Evolutionary conservation across 2,113 vertebrate species (phyloP).

Genomic region (Antennarius striatus): DNA sequence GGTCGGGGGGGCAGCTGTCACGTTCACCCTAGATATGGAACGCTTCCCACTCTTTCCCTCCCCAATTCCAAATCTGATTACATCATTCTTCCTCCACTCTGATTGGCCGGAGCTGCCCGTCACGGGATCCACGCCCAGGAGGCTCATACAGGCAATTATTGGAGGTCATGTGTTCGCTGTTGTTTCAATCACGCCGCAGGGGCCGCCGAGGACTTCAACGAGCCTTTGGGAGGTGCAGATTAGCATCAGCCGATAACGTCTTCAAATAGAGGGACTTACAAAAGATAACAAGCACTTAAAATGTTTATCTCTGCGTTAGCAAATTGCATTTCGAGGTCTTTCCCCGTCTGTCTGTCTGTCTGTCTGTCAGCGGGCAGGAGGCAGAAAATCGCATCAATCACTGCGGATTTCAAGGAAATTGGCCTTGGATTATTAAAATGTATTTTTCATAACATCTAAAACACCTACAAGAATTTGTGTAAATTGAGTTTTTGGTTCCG

Average conservation of each 20-base stretch:
- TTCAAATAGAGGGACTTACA: neutral
- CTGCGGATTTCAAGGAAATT: too few relatives aligned
- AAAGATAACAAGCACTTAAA: neutral
- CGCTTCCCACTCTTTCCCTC: neutral
- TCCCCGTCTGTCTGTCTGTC: constrained; percentile 5
- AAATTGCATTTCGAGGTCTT: too few relatives aligned
- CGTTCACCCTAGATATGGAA: constrained; percentile 26
- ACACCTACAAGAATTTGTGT: too few relatives aligned
- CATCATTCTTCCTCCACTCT: constrained; percentile 22
- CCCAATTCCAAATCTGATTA: constrained; percentile 16
- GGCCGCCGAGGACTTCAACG: neutral
- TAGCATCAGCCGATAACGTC: neutral
- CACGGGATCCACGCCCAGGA: constrained; percentile 15
- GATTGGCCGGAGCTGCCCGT: constrained; percentile 11
- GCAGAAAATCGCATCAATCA: too few relatives aligned
- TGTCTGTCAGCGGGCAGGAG: neutral
- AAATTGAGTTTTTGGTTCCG: too few relatives aligned
- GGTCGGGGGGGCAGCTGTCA: constrained; percentile 40
- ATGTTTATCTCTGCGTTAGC: neutral
- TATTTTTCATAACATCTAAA: too few relatives aligned
- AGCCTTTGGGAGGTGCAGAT: constrained; percentile 15
- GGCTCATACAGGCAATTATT: constrained; percentile 48
- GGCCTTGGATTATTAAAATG: too few relatives aligned
- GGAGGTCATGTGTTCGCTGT: constrained; percentile 40
- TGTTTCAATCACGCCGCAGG: constrained; percentile 22